phyloP scores from a whole-genome alignment of 92 coral and sea anemone species.

The Zoanthus sociatus region DNA sequence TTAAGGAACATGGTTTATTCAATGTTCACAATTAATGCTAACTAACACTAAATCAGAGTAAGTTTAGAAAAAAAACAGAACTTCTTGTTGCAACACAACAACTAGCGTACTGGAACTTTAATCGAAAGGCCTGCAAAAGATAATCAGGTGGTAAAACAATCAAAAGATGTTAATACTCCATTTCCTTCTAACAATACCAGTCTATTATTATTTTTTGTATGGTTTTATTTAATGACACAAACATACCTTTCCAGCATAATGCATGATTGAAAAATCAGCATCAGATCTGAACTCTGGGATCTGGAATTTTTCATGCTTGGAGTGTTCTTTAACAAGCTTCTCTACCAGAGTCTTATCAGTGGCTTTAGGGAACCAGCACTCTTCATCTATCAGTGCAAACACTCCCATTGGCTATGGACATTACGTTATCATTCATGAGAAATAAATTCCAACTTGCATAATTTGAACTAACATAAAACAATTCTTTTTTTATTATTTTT shows the following conservation, averaged over 20 bases:
- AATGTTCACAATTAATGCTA: too few relatives aligned
- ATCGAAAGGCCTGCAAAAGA: too few relatives aligned
- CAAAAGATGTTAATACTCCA: neutral
- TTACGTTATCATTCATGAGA: neutral
- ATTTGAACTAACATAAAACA: too few relatives aligned
- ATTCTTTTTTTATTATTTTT: too few relatives aligned
- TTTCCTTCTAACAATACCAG: neutral
- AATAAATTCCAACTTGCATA: too few relatives aligned
- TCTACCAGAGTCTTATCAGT: constrained; percentile 92
- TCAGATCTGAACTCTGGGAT: constrained; percentile 97
- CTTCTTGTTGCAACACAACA: too few relatives aligned
- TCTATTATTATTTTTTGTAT: neutral
- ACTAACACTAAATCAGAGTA: too few relatives aligned
- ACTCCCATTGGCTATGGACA: constrained; percentile 91
- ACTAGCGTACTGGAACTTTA: too few relatives aligned
- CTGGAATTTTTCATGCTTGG: constrained; percentile 85
- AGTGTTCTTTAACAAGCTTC: constrained; percentile 89
- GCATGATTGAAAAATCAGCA: constrained; percentile 92
- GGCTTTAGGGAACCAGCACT: constrained; percentile 99
- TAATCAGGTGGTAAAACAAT: neutral
- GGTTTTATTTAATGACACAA: neutral
- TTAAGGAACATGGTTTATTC: too few relatives aligned
- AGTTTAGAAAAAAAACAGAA: too few relatives aligned
- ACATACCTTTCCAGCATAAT: constrained; percentile 93
- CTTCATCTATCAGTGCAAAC: constrained; percentile 94